Evolutionary conservation across 2,888 invertebrate genomes (phyloP).

Genomic region (Oegoconia quadripuncta): DNA sequence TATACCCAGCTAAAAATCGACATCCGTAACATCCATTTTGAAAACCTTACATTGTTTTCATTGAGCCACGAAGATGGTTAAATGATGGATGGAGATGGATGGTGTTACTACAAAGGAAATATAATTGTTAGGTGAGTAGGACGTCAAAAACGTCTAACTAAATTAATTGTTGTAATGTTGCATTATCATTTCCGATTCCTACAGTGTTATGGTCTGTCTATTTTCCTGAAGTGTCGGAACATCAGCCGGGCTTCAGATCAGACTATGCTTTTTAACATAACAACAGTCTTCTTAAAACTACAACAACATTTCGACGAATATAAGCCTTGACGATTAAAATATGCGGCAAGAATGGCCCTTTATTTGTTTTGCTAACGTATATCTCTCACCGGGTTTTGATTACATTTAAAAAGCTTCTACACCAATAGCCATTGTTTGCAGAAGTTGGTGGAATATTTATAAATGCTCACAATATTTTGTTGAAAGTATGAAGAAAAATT

Average conservation of each 20-base stretch:
- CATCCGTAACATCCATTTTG: too few relatives aligned
- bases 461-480: neutral
- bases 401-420: slow-evolving; percentile 26
- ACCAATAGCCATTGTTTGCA: slow-evolving; percentile 2
- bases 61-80: too few relatives aligned
- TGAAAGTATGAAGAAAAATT: slow-evolving; percentile 1
- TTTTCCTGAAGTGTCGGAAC: slow-evolving; percentile 61
- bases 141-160: neutral
- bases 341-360: slow-evolving; percentile 42
- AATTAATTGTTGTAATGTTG: slow-evolving; percentile 16
- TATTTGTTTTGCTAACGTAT: slow-evolving; percentile 47
- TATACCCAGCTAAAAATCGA: too few relatives aligned
- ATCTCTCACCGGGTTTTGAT: slow-evolving; percentile 35
- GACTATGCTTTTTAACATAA: slow-evolving; percentile 57
- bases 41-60: too few relatives aligned
- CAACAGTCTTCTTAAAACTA: slow-evolving; percentile 56
- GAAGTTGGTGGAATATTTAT: neutral
- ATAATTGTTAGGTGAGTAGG: neutral
- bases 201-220: slow-evolving; percentile 53
- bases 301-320: slow-evolving; percentile 55
- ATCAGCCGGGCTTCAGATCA: slow-evolving; percentile 41
- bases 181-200: slow-evolving; percentile 40
- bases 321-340: slow-evolving; percentile 37
- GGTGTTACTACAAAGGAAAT: too few relatives aligned
- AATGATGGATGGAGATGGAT: too few relatives aligned